Evolutionary conservation across 2,888 invertebrate species (phyloP).

Genomic region (Temnothorax unifasciatus): DNA sequence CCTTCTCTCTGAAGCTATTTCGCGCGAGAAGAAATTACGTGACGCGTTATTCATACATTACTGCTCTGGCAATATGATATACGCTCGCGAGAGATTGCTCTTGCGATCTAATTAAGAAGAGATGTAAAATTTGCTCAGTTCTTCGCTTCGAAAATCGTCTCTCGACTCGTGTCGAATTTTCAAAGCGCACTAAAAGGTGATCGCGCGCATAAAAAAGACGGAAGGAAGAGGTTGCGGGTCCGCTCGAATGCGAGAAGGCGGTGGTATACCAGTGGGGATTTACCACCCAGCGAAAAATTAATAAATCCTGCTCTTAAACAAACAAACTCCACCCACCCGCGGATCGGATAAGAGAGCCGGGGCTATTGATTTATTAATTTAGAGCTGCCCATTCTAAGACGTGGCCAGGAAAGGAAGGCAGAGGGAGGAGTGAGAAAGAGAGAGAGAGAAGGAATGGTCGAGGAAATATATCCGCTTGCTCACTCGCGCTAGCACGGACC

Average conservation of each 20-base stretch:
- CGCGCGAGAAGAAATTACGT: neutral
- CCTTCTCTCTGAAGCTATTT: conserved; percentile 1
- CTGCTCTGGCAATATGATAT: neutral
- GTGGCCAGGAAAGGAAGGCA: conserved; percentile 38
- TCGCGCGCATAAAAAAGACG: conserved; percentile 70
- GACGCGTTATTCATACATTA: neutral
- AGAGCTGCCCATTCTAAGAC: conserved; percentile 86
- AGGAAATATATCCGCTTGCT: conserved; percentile 73
- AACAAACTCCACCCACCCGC: conserved; percentile 85
- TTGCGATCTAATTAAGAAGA: neutral
- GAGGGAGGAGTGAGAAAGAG: conserved; percentile 11
- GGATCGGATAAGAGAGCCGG: conserved; percentile 85
- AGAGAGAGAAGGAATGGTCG: conserved; percentile 61
- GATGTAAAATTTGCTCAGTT: neutral
- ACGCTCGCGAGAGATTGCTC: neutral
- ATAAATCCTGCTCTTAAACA: conserved; percentile 86
- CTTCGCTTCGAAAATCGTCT: neutral
- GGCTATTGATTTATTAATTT: conserved; percentile 86
- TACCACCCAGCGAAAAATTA: conserved; percentile 85
- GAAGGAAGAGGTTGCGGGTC: conserved; percentile 63
- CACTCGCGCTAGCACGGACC: conserved; percentile 68
- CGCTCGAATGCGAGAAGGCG: conserved; percentile 62
- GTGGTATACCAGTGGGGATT: conserved; percentile 69
- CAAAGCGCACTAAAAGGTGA: conserved; percentile 62
- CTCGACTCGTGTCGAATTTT: conserved; percentile 27